These are phyloP conservation scores for Hydra vulgaris DNA, from an alignment of 30 jellyfish, hydroid and myxozoan genomes.

Conservation along the genomic window DNA sequence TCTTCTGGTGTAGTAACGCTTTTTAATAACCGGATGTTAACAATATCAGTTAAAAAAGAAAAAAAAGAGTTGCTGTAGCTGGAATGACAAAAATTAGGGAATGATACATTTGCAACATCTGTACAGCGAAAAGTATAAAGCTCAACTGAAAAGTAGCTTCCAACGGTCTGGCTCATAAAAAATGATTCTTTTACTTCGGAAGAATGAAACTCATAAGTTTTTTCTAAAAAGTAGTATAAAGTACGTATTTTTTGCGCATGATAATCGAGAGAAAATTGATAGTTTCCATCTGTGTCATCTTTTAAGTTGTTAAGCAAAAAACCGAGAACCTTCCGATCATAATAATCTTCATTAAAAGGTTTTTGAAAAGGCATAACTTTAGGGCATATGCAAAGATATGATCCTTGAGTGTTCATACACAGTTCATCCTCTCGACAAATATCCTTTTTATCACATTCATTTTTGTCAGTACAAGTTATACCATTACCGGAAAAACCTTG, in stretches of 20 bases:
- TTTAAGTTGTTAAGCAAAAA: constrained; percentile 9
- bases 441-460: too few species aligned
- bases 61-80: constrained; percentile 20
- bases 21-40: constrained; percentile 53
- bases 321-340: constrained; percentile 19
- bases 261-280: constrained; percentile 51
- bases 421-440: constrained; percentile 9
- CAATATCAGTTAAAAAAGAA: constrained; percentile 14
- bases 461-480: constrained; percentile 11
- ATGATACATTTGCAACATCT: constrained; percentile 54
- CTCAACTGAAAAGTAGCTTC: constrained; percentile 57
- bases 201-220: constrained; percentile 55
- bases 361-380: constrained; percentile 22
- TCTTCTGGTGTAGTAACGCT: constrained; percentile 39
- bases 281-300: constrained; percentile 18
- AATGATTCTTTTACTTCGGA: constrained; percentile 60
- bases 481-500: constrained; percentile 24
- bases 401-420: constrained; percentile 9
- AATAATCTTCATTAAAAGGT: constrained; percentile 6
- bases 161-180: constrained; percentile 32
- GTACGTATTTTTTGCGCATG: constrained; percentile 80
- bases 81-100: constrained; percentile 72
- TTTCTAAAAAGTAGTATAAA: constrained; percentile 39
- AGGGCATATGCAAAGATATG: constrained; percentile 24
- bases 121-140: constrained; percentile 84